Percentiles rank a stretch among this genome's conserved stretches.
phyloP scores from a whole-genome alignment of 2,797 vertebrate species.

The Lepilemur septentrionalis region DNA sequence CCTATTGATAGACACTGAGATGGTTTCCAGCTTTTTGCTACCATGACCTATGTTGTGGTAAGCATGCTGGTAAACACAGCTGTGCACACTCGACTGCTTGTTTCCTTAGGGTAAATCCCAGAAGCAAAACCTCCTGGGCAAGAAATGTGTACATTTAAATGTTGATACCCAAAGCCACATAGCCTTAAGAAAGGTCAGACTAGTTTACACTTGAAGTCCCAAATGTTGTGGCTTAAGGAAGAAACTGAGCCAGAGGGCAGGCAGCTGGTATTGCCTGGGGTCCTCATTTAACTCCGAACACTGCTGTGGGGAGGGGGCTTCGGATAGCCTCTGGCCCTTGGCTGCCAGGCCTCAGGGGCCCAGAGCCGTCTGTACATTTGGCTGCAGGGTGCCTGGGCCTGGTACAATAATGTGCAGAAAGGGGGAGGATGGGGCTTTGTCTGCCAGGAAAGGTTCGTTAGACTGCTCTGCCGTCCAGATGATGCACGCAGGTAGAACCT shows the following conservation, averaged over 20 bases:
- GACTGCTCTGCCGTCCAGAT: neutral
- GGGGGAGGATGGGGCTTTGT: neutral
- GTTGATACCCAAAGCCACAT: neutral
- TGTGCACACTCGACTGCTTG: conserved; percentile 12
- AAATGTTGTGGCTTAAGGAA: neutral
- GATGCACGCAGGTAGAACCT: neutral
- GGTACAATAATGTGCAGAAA: neutral
- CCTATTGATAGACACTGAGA: conserved; percentile 46
- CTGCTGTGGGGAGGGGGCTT: neutral
- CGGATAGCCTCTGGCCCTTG: neutral
- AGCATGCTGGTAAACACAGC: conserved; percentile 66
- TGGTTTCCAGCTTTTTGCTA: neutral
- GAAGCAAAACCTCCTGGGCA: conserved; percentile 20
- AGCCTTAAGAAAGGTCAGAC: conserved; percentile 37
- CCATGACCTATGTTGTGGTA: neutral
- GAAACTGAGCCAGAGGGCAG: neutral
- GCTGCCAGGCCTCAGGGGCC: rapidly evolving
- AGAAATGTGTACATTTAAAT: conserved; percentile 4
- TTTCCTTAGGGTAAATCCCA: conserved; percentile 17
- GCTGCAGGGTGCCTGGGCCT: neutral
- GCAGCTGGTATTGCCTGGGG: neutral
- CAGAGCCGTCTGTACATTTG: neutral
- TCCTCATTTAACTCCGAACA: neutral
- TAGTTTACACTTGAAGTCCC: neutral
- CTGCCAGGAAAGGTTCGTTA: neutral